Evolutionary conservation across 2,113 vertebrate genomes (phyloP).

Genomic region (Fulica atra): DNA sequence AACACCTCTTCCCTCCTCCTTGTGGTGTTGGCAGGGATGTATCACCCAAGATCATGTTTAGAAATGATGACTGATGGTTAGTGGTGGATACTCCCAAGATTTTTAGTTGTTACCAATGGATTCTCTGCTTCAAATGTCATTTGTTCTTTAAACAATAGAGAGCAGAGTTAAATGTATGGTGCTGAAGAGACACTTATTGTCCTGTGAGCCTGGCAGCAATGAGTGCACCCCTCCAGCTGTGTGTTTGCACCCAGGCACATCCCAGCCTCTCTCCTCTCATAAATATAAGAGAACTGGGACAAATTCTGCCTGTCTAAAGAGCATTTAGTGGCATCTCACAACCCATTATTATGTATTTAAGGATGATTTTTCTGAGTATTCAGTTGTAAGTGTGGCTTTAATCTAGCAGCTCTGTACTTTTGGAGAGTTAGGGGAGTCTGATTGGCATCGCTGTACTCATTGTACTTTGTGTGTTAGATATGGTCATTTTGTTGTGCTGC

Average conservation of each 20-base stretch:
- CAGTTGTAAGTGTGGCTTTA: slow-evolving; percentile 23
- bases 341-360: background rate
- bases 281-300: background rate
- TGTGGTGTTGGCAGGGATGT: background rate
- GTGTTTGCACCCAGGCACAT: background rate
- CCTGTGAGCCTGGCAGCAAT: background rate
- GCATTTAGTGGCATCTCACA: slow-evolving; percentile 20
- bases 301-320: slow-evolving; percentile 17
- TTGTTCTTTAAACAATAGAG: background rate
- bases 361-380: slow-evolving; percentile 20
- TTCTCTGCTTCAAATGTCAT: background rate
- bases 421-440: background rate
- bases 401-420: background rate
- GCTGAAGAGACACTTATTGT: background rate
- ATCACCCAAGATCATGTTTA: background rate
- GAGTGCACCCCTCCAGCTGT: background rate
- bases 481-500: background rate
- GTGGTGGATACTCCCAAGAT: background rate
- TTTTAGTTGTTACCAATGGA: background rate
- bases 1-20: slow-evolving; percentile 6
- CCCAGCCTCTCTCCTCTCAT: background rate
- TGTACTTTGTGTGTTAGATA: background rate
- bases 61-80: background rate
- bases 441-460: background rate
- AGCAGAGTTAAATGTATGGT: background rate